Evolutionary conservation across 2,113 vertebrate species (phyloP), one percentile per base, ranked within the genome.

Genomic region (Pollachius pollachius): DNA sequence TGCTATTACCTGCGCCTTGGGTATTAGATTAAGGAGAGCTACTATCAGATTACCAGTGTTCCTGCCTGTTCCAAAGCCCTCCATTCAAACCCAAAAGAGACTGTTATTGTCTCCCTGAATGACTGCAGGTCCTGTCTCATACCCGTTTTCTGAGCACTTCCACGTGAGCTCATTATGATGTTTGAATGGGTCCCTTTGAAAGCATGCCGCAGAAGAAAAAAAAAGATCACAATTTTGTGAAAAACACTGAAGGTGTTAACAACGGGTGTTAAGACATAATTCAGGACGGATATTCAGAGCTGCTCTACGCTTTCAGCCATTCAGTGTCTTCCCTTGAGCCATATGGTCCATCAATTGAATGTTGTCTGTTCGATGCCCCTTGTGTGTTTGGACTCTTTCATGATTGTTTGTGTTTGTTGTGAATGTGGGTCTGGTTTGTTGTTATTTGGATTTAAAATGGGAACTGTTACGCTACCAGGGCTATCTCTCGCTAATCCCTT

Each of bases 401-500:
- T 77, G 18, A 52, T 62, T 80, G 75, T 81, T 76, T 87, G 75
- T 56, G 34, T 77, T 75, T 78, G 70, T 65, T 84, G 60, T 79
- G 63, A 78, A 30, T 77, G 73, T 81, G 71, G 75, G 80, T 76
- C 57, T 81, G 69, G 59, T 57, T 79, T 25, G 19, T 60, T 71
- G 73, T 57, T 72, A 71, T 85, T 78, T 81, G 69, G 71, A 70
- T 68, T 62, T 65, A 70, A 79, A 81, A 81, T 79, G 79, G 74
- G 68, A 78, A 82, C 78, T 84, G 85, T 82, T 78, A 81, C 81
- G 77, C 85, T 81, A 2, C 85, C 81, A 2, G 62, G 48, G 76
- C 77, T 76, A 87, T 89, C 84, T 83, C 76, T 72, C 61, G 68
- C 76, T 89, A 88, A 89, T 88, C 86, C 84, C 71, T 75, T 79